A percentile compares a stretch with the other conserved stretches of the same genome.
phyloP scores from a whole-genome alignment of 2,113 vertebrate genomes.

The Pelusios castaneus region DNA sequence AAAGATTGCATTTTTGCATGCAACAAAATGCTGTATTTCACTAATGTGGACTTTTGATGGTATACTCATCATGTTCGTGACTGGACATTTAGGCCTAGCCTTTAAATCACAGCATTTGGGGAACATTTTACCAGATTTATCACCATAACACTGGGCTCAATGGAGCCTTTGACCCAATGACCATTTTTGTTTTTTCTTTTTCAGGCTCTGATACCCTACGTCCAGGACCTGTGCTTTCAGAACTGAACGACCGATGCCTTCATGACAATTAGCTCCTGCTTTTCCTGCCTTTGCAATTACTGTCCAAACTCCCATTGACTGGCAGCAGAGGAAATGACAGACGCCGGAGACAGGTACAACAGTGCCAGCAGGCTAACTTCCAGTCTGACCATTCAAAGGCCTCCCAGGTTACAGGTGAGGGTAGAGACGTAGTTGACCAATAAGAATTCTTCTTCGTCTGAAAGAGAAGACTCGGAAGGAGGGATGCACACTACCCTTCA shows the following conservation, averaged over 20 bases:
- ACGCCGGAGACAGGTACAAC: background rate
- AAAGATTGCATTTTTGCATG: background rate
- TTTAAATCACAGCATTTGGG: background rate
- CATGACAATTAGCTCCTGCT: background rate
- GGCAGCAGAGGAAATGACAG: background rate
- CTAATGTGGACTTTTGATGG: background rate
- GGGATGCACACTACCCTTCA: background rate
- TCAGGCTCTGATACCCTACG: background rate
- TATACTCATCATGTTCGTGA: background rate
- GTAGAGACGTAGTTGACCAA: accelerated
- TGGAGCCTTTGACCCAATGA: background rate
- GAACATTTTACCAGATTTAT: background rate
- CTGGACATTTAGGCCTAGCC: background rate
- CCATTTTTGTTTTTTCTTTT: background rate
- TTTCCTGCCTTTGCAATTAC: background rate
- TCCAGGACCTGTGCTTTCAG: background rate
- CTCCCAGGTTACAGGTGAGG: accelerated
- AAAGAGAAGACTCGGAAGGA: background rate
- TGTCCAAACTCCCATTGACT: background rate
- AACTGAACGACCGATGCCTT: background rate
- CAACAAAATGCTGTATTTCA: background rate
- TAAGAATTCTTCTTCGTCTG: accelerated
- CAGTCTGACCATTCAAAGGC: accelerated
- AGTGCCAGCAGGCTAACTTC: background rate
- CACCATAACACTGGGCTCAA: background rate